Percentiles rank a stretch among this genome's conserved stretches.
Evolutionary conservation across 2,113 vertebrate species (phyloP).

Genomic region (Blennius ocellaris): DNA sequence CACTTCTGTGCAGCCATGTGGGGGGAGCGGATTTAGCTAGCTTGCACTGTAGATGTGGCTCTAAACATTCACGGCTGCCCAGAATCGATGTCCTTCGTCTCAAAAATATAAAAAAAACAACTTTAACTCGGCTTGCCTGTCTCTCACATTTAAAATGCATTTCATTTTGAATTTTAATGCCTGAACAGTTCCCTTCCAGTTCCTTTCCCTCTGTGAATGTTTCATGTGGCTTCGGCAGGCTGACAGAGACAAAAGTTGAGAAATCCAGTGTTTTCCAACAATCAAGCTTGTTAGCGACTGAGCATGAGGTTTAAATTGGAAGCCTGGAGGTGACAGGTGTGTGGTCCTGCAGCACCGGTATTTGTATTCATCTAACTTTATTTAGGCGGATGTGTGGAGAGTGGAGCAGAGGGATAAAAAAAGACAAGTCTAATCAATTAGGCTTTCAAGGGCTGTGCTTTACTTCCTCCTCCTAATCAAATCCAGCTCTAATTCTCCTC

Average conservation of each 20-base stretch:
- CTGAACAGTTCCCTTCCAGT: conserved; percentile 3
- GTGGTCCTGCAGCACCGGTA: conserved; percentile 56
- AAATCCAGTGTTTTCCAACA: conserved; percentile 48
- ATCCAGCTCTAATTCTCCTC: conserved; percentile 59
- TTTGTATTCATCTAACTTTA: conserved; percentile 79
- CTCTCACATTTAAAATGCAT: conserved; percentile 42
- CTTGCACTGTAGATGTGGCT: conserved; percentile 41
- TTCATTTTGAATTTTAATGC: conserved; percentile 49
- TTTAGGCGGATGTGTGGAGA: conserved; percentile 57
- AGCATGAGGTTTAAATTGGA: conserved; percentile 69
- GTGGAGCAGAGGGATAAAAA: conserved; percentile 39
- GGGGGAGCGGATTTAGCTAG: conserved; percentile 52
- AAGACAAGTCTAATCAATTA: conserved; percentile 76
- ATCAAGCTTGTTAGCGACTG: conserved; percentile 65
- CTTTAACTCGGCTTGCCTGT: conserved; percentile 32
- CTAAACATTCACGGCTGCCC: conserved; percentile 31
- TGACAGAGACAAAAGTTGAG: conserved; percentile 55
- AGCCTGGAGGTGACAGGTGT: conserved; percentile 76
- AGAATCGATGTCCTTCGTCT: conserved; percentile 45
- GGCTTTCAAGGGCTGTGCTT: conserved; percentile 68
- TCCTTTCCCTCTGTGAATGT: conserved; percentile 9
- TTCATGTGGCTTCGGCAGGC: conserved; percentile 32
- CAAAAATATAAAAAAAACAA: conserved; percentile 37
- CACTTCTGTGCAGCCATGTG: conserved; percentile 38
- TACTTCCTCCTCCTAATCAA: conserved; percentile 70